A percentile compares a stretch with the other conserved stretches of the same genome.
Conservation (phyloP, 2,888 invertebrate species). For the Ellobium chinense region DNA sequence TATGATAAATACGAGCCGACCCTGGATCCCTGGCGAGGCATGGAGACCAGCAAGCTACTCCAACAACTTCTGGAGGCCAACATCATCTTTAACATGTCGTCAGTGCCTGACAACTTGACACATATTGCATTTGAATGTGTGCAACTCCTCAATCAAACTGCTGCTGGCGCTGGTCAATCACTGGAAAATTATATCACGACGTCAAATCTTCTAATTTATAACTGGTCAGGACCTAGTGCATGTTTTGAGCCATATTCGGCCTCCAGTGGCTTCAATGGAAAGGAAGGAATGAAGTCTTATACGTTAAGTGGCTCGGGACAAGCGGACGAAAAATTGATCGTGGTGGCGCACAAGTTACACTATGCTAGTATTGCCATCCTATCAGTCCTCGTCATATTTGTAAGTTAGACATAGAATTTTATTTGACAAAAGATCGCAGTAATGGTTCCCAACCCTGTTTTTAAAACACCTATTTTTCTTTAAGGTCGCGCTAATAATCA, state of each 20-base stretch:
- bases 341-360: conserved; percentile 67
- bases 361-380: conserved; percentile 66
- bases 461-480: too few relatives aligned
- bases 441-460: too few relatives aligned
- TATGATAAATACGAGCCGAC: background rate
- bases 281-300: background rate
- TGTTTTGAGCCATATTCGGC: background rate
- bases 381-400: conserved; percentile 61
- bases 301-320: background rate
- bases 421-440: too few relatives aligned
- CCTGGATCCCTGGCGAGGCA: background rate
- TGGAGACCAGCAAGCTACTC: background rate
- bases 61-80: conserved; percentile 17
- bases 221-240: background rate
- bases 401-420: conserved; percentile 37
- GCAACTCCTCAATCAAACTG: conserved; percentile 20
- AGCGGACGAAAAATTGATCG: conserved; percentile 55
- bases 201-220: too few relatives aligned
- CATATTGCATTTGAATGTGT: background rate
- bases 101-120: background rate
- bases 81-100: background rate
- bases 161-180: background rate
- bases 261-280: background rate
- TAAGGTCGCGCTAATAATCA: too few relatives aligned
- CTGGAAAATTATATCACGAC: background rate